Evolutionary conservation across 64 coral and sea anemone species (phyloP).

Genomic region (Stylophora pistillata): DNA sequence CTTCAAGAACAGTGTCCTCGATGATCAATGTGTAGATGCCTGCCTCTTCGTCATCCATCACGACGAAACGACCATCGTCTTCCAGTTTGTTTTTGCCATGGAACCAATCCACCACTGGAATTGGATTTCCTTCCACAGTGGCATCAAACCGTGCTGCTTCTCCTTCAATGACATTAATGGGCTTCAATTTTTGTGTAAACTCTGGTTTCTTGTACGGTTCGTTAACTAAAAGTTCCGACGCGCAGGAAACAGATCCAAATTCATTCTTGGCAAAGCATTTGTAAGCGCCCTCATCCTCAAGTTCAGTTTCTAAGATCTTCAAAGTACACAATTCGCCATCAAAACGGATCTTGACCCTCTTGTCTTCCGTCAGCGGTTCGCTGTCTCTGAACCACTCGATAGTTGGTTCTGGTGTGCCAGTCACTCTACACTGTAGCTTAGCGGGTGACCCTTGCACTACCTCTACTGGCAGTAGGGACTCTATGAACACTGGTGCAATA

Average conservation of each 20-base stretch:
- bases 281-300: slow-evolving; percentile 82
- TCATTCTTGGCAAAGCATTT: slow-evolving; percentile 71
- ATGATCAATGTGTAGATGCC: slow-evolving; percentile 77
- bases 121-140: slow-evolving; percentile 67
- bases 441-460: slow-evolving; percentile 59
- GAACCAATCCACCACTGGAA: slow-evolving; percentile 80
- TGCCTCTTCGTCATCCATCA: slow-evolving; percentile 64
- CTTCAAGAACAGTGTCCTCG: slow-evolving; percentile 63
- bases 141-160: slow-evolving; percentile 77
- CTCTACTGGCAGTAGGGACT: slow-evolving; percentile 54
- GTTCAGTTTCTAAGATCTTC: slow-evolving; percentile 43
- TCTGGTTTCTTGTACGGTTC: slow-evolving; percentile 78
- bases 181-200: slow-evolving; percentile 67
- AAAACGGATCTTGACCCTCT: slow-evolving; percentile 49
- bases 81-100: slow-evolving; percentile 75
- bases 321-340: slow-evolving; percentile 65
- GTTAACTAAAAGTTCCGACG: slow-evolving; percentile 74
- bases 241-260: slow-evolving; percentile 48
- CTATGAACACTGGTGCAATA: slow-evolving; percentile 64
- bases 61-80: slow-evolving; percentile 73
- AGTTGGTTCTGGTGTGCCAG: slow-evolving; percentile 46
- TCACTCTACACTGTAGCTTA: slow-evolving; percentile 56
- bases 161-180: slow-evolving; percentile 62
- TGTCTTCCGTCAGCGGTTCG: slow-evolving; percentile 48
- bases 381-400: slow-evolving; percentile 88